Base-by-base conservation (phyloP, 2,113 vertebrate species). In the Nothobranchius furzeri region DNA sequence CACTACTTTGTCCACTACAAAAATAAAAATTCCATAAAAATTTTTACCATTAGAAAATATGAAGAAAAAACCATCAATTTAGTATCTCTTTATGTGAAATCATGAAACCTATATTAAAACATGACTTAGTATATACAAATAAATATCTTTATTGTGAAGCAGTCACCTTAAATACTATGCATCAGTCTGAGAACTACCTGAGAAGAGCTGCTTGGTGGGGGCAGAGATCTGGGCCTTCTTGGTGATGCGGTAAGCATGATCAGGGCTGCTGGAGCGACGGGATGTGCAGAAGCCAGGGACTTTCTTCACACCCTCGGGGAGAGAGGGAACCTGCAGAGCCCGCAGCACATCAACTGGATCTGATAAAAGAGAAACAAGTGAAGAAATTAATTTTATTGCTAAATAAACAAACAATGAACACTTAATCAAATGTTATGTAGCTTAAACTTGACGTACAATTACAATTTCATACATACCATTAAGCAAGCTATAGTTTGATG, bases 181-280 rank as follows among this genome's bases (percentile, higher is more conserved):
- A 25, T 20, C 20, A 6, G 7, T 47, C 0, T 35, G 59, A 25
- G 2, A 6, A 62, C 5, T 82, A 94, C 93, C 93, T 92, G 92
- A 89, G 86, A 94, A 97, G 73, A 98, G 94, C 81, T 96, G 95
- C 76, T 94, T 94, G 53, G 96, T 97, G 73, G 96, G 96, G 20
- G 95, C 95, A 0, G 95, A 96, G 90, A 98, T 93, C 89, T 97
- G 96, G 45, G 95, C 95, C 64, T 92, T 95, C 63, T 95, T 94
- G 55, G 88, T 86, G 77, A 98, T 92, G 47, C 94, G 92, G 90
- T 93, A 98, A 72, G 96, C 96, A 58, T 93, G 90, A 63, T 94
- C 94, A 3, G 92, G 85, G 63, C 43, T 86, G 46, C 92, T 85
- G 7, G 82, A 67, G 37, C 89, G 91, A 0, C 90, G 91, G 25